A percentile compares a stretch with the other conserved stretches of the same genome.
These are phyloP conservation scores for Ischnus inquisitorius DNA, from an alignment of 2,888 invertebrate genomes.

Conservation along the genomic window DNA sequence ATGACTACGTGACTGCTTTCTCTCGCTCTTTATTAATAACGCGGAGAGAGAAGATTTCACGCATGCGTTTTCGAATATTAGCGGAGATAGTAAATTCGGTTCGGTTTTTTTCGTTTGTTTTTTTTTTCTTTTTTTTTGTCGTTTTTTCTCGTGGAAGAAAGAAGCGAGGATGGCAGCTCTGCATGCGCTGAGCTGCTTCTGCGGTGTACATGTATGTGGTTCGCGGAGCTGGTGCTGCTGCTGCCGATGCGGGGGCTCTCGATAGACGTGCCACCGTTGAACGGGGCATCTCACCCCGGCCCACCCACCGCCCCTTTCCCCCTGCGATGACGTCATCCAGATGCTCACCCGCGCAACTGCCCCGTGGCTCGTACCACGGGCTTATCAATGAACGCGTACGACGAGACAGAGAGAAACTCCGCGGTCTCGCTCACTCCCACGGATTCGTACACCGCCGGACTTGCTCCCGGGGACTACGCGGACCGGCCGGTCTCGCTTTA, in stretches of 20 bases:
- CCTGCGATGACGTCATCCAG: conserved; percentile 52
- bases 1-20: background rate
- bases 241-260: background rate
- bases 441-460: conserved; percentile 59
- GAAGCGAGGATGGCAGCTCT: conserved; percentile 6
- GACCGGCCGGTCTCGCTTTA: conserved; percentile 57
- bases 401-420: conserved; percentile 27
- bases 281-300: background rate
- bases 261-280: conserved; percentile 1
- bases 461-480: conserved; percentile 67
- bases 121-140: background rate
- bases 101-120: conserved; percentile 12
- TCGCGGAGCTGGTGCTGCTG: background rate
- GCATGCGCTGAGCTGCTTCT: background rate
- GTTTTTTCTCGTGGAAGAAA: too few species aligned
- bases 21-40: background rate
- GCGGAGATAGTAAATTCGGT: background rate
- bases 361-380: conserved; percentile 64
- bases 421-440: conserved; percentile 49
- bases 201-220: background rate
- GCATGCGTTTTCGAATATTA: background rate
- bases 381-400: conserved; percentile 73
- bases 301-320: background rate
- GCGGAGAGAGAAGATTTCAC: background rate
- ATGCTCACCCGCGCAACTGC: conserved; percentile 47